Evolutionary conservation across 2,113 vertebrate species (phyloP), one percentile per base, ranked within the genome.

Genomic region (Rhea americana): DNA sequence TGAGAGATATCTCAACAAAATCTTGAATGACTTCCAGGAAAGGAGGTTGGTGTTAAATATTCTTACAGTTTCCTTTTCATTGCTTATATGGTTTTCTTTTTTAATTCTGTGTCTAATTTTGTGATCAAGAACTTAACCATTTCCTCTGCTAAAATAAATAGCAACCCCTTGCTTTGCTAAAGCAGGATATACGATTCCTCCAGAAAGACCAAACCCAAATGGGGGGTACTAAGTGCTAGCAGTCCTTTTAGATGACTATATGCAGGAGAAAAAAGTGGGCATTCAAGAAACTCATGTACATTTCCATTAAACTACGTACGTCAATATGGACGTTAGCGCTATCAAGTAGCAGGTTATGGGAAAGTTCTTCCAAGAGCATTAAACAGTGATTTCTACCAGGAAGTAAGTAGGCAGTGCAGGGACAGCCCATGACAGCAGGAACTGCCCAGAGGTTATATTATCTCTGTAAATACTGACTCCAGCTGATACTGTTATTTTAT

Each of bases 401-500:
- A 90, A 55, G 58, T 17, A 70, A 55, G 66, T 11, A 73, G 25
- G 62, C 39, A 79, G 62, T 19, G 9, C n/a, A 93, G 66, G 58
- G 48, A 89, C 45, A 85, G 82, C 26, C 68, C 48, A 59, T 39
- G 37, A 83, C 65, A 90, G 39, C 30, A 90, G 80, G 63, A 94
- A 43, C 73, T 94, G 39, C 51, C 43, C 56, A 78, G 68, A 68
- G 48, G 80, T 84, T 74, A 81, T 32, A 39, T 84, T 81, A 72
- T 43, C 65, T 90, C 83, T 86, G 47, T 32, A 88, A 83, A 88
- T 11, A 88, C 20, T 71, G 63, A 84, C 65, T 75, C 90, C 51
- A 70, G 21, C 47, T 86, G 73, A 82, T 53, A 89, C 32, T 22
- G 32, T 71, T 83, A 83, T 79, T 95, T 91, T 94, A 80, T 91